Evolutionary conservation across 2,113 vertebrate genomes (phyloP).

Genomic region (Acanthochromis polyacanthus): DNA sequence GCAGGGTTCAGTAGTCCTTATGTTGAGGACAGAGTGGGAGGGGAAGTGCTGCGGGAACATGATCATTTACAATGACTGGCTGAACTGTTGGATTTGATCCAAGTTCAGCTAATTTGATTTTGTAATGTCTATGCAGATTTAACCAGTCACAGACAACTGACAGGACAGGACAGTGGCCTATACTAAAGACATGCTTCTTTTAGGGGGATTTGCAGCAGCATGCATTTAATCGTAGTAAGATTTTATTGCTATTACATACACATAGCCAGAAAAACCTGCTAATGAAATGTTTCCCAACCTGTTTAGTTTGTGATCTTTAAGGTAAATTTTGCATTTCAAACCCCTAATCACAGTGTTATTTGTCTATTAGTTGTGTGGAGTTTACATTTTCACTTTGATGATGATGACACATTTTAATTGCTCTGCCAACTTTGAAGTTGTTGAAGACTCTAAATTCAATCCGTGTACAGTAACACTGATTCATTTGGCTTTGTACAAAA

Average conservation of each 20-base stretch:
- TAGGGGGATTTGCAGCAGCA: background rate
- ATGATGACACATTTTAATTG: too few relatives aligned
- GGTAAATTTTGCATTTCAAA: too few relatives aligned
- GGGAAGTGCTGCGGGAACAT: slow-evolving; percentile 33
- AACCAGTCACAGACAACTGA: slow-evolving; percentile 35
- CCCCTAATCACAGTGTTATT: too few relatives aligned
- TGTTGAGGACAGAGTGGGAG: slow-evolving; percentile 52
- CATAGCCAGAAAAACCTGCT: too few relatives aligned
- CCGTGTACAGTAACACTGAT: background rate
- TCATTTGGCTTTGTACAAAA: background rate
- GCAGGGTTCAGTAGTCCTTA: slow-evolving; percentile 69
- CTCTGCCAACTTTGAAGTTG: too few relatives aligned
- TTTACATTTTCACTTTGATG: too few relatives aligned
- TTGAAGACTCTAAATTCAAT: background rate
- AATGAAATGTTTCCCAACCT: too few relatives aligned
- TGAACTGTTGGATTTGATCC: slow-evolving; percentile 53
- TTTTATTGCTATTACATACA: background rate
- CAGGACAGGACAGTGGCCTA: slow-evolving; percentile 27
- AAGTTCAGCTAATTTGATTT: slow-evolving; percentile 59
- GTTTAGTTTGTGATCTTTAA: too few relatives aligned
- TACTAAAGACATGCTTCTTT: slow-evolving; percentile 19
- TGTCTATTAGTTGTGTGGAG: too few relatives aligned
- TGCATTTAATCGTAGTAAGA: background rate
- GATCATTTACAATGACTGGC: slow-evolving; percentile 54
- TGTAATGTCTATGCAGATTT: slow-evolving; percentile 54